Evolutionary conservation across 2,888 invertebrate genomes (phyloP).

Genomic region (Dysmachus trigonus): DNA sequence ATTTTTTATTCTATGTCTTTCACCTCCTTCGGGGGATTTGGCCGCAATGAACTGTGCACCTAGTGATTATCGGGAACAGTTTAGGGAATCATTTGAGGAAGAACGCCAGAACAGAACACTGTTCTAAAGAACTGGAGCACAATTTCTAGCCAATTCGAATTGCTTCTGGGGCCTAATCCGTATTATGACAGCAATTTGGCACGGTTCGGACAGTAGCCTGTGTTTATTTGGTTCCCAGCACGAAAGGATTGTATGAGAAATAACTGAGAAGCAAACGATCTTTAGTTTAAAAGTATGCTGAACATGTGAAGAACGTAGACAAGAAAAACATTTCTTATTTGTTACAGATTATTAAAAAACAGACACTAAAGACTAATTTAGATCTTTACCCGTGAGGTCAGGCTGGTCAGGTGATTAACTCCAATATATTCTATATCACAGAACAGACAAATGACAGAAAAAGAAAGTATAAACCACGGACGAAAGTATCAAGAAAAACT

Average conservation of each 20-base stretch:
- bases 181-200: slow-evolving; percentile 26
- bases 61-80: slow-evolving; percentile 26
- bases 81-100: slow-evolving; percentile 23
- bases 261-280: background rate
- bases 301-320: no score
- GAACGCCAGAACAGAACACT: slow-evolving; percentile 14
- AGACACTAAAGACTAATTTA: no score
- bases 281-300: no score
- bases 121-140: slow-evolving; percentile 8
- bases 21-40: background rate
- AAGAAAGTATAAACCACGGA: no score
- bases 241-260: background rate
- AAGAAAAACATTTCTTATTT: no score
- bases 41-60: background rate
- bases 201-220: background rate
- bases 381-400: no score
- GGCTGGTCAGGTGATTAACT: no score
- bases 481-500: no score
- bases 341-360: no score
- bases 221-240: background rate
- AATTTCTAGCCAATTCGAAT: background rate
- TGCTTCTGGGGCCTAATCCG: background rate
- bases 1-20: background rate
- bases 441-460: no score
- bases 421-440: no score